Evolutionary conservation across 2,797 vertebrate genomes (phyloP).

Genomic region (Enteromius anoplus): DNA sequence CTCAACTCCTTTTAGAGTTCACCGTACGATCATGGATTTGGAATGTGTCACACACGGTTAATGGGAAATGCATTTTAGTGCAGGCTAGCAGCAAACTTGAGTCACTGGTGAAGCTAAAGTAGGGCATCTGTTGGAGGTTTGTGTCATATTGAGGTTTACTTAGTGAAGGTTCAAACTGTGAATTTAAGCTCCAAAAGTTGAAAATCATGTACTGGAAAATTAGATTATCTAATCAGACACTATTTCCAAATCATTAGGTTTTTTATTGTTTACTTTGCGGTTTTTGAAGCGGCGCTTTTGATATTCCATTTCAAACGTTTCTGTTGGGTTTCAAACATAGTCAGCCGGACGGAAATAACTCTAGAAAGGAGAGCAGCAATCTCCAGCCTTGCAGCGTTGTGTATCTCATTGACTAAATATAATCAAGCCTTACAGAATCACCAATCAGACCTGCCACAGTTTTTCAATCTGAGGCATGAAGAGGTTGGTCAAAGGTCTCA

Average conservation of each 20-base stretch:
- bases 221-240: not conserved
- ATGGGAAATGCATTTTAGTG: conserved; percentile 7
- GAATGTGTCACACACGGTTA: conserved; percentile 34
- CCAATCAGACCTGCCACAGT: conserved; percentile 57
- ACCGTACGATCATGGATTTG: conserved; percentile 31
- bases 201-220: conserved; percentile 11
- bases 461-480: conserved; percentile 50
- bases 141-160: not conserved
- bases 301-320: conserved; percentile 4
- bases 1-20: conserved; percentile 61
- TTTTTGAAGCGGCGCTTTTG: not conserved
- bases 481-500: conserved; percentile 61
- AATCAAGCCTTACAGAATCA: conserved; percentile 65
- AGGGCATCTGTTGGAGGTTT: conserved; percentile 20
- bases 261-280: not conserved
- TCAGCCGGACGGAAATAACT: not conserved
- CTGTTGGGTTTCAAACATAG: conserved; percentile 4
- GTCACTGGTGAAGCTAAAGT: conserved; percentile 9
- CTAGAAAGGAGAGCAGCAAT: not conserved
- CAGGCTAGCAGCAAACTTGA: conserved; percentile 22
- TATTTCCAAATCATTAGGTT: not conserved
- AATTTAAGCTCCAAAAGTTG: not conserved
- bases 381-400: not conserved
- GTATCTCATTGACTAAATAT: conserved; percentile 47
- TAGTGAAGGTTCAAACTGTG: not conserved